Evolutionary conservation across 2,888 invertebrate genomes (phyloP), one percentile per base, ranked within the genome.

Genomic region (Rhagonycha fulva): DNA sequence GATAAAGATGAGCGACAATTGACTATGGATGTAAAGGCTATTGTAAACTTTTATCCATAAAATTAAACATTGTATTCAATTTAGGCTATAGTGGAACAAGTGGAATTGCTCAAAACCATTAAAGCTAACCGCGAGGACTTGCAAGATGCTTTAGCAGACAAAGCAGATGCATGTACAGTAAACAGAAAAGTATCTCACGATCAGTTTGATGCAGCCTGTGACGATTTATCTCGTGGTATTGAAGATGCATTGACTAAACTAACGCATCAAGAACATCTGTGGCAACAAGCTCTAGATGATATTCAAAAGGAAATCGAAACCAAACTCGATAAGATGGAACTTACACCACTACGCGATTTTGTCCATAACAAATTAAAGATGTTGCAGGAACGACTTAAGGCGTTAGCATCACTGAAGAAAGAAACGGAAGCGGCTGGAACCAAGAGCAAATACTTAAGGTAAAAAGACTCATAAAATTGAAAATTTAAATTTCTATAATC

Each of bases 341-440:
- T 94, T 75, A 89, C 89, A 1, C 92, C 92, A 0, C 87, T 94
- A 68, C 91, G 91, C 80, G 92, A 93, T 2, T 92, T 92, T 86
- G 90, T 94, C 82, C 91, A 91, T 79, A 88, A 84, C 74, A 92
- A 92, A 82, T 84, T 94, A 73, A 89, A 89, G 79, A 86, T 88
- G 26, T 84, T 94, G 62, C 93, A 93, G 82, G 91, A 92, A 0
- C 91, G 91, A 79, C 86, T 94, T 68, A 92, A 91, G 81, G 88
- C 90, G 66, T 88, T 94, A 83, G 89, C 91, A 0, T 89, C 90
- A 2, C 83, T 92, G 81, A 90, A 91, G 70, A 88, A 89, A 32
- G 92, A 93, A 73, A 91, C 90, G 1, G 93, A 94, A 78, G 94
- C 95, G 0, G 94, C 94, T 4, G 95, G 94, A 4, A 91, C 93